Base-by-base conservation (phyloP, 2,113 vertebrate species). In the Petroica traversi region DNA sequence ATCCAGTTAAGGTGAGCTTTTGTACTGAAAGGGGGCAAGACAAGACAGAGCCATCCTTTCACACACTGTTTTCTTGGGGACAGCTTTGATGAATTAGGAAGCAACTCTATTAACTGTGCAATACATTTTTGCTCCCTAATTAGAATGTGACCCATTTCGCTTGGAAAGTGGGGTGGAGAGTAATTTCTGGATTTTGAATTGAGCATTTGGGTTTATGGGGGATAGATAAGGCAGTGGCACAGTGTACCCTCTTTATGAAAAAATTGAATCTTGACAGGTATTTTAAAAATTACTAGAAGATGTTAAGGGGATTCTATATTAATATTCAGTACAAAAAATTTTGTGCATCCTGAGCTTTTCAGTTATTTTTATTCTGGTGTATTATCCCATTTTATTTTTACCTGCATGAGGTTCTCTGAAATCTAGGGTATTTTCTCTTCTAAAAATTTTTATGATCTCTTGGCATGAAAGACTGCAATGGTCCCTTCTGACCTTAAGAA, bases 311-410 rank as follows among this genome's bases (percentile, higher is more conserved):
- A 80, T 80, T 92, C 82, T 55, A 59, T 88, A 43, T 76, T 52
- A 63, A 34, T 33, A 26, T 54, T 80, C 51, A 51, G 29, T 22
- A 49, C 51, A 86, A 76, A 91, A 88, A 74, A 6, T 2, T 61
- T 36, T 80, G 41, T 62, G 46, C 54, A 73, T 77, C 22, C 78
- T 58, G 41, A 93, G 71, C 63, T 89, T 88, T 95, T 89, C 71
- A 76, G 85, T 88, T 95, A 95, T 96, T 97, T 95, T 95, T 96
- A 62, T 91, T 80, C 85, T 88, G 25, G n/a, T 33, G 12, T 88
- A 83, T 34, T 88, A 75, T 74, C 63, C 88, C 26, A 57, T 88
- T 92, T 97, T 93, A 62, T 91, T 96, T 94, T 88, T 88, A 92
- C 36, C 75, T 92, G 43, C 16, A 18, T 59, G 72, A 92, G 20